These are phyloP conservation scores for Brachirus orientalis DNA, from an alignment of 2,113 vertebrate species.

Conservation along the genomic window DNA sequence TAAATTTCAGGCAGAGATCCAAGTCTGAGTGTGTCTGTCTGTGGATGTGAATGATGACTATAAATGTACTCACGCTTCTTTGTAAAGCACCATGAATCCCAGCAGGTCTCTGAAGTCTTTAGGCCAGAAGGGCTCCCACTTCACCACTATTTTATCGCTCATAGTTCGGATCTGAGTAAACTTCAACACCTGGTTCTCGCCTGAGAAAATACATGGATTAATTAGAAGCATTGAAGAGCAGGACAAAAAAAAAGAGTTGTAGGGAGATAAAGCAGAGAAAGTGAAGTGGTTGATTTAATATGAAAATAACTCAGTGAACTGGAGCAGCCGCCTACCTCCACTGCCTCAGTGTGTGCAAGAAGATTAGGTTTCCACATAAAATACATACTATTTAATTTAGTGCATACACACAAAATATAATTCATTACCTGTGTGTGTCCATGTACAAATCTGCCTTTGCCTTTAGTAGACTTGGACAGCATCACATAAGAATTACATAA, in stretches of 20 bases:
- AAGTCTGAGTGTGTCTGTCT: neutral
- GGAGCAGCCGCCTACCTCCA: neutral
- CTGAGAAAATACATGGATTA: constrained; percentile 63
- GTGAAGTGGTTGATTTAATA: neutral
- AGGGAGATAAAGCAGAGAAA: neutral
- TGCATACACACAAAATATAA: neutral
- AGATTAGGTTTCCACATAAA: neutral
- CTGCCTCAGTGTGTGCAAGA: neutral
- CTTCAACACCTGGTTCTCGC: constrained; percentile 89
- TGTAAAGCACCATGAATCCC: constrained; percentile 98
- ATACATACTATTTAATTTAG: neutral
- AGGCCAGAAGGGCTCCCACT: constrained; percentile 95
- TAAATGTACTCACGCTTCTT: constrained; percentile 91
- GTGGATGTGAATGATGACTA: neutral
- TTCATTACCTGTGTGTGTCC: neutral
- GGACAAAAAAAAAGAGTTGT: neutral
- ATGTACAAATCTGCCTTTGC: neutral
- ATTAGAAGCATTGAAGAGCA: neutral
- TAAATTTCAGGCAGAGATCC: constrained; percentile 6
- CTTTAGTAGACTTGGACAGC: neutral
- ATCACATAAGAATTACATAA: neutral
- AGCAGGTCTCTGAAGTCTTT: constrained; percentile 94
- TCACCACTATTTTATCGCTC: constrained; percentile 91
- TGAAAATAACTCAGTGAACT: neutral
- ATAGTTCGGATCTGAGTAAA: constrained; percentile 87